phyloP scores from a whole-genome alignment of 2,888 invertebrate genomes.

The Eurytoma californica region DNA sequence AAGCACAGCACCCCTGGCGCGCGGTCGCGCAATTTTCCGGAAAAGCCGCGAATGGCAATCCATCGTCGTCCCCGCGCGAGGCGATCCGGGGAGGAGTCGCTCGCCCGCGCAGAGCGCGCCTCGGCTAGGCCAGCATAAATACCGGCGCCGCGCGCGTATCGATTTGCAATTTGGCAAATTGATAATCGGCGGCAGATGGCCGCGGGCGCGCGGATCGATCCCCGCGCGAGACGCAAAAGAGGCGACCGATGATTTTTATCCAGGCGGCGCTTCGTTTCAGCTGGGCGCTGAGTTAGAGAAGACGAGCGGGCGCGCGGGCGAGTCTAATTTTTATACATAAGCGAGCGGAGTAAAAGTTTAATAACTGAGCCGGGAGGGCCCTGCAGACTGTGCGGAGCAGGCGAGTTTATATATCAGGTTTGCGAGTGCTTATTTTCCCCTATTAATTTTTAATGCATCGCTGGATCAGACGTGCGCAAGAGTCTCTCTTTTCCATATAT shows the following conservation, averaged over 20 bases:
- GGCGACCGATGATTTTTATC: background rate
- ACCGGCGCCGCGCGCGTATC: constrained; percentile 57
- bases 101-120: constrained; percentile 32
- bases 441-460: constrained; percentile 57
- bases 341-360: background rate
- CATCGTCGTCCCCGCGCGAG: background rate
- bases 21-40: constrained; percentile 15
- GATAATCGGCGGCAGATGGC: constrained; percentile 69
- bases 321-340: background rate
- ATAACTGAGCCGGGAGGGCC: background rate
- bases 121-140: background rate
- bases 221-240: background rate
- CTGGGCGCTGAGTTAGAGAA: background rate
- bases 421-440: constrained; percentile 47
- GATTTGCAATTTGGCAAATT: constrained; percentile 73
- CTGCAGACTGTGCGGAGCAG: background rate
- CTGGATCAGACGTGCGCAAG: constrained; percentile 40
- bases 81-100: background rate
- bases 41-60: background rate
- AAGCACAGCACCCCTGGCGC: background rate
- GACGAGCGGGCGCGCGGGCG: constrained; percentile 10
- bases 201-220: constrained; percentile 17
- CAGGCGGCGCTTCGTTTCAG: background rate
- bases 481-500: constrained; percentile 1
- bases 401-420: constrained; percentile 20